A percentile compares a stretch with the other conserved stretches of the same genome.
phyloP scores from a whole-genome alignment of 2,797 vertebrate species.

The Liparis tanakae region DNA sequence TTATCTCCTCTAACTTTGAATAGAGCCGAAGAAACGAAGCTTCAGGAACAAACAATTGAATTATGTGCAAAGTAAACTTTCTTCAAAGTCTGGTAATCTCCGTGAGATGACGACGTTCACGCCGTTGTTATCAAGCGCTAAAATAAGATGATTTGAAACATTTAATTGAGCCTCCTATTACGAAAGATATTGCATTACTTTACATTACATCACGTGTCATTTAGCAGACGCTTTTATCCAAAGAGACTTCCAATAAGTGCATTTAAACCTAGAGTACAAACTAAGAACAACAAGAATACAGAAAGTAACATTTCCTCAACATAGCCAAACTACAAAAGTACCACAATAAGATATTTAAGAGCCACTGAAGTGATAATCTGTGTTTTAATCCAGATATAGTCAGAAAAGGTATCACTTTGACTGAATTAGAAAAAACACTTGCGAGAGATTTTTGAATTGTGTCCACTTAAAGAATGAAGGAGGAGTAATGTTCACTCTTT shows the following conservation, averaged over 20 bases:
- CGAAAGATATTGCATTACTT: no score
- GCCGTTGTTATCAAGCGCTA: conserved; percentile 5
- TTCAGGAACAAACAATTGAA: conserved; percentile 62
- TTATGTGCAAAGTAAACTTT: conserved; percentile 68
- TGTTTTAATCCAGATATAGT: no score
- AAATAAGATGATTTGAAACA: conserved; percentile 38
- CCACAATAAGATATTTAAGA: no score
- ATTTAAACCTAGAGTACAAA: no score
- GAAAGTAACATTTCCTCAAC: no score
- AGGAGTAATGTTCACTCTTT: conserved; percentile 46
- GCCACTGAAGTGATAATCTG: no score
- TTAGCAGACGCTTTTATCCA: no score
- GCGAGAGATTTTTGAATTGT: conserved; percentile 48
- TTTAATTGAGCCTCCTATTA: conserved; percentile 36
- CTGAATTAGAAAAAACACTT: not conserved
- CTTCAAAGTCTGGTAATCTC: conserved; percentile 55
- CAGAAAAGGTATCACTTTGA: conserved; percentile 5
- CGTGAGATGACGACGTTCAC: conserved; percentile 38
- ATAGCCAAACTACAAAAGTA: no score
- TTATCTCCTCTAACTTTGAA: conserved; percentile 59
- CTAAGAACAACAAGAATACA: no score
- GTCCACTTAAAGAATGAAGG: conserved; percentile 44
- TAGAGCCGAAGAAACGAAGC: conserved; percentile 46
- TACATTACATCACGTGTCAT: no score
- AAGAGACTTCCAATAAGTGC: no score